Percentiles rank a stretch among this genome's conserved stretches.
phyloP scores from a whole-genome alignment of 2,888 invertebrate genomes.

The Tetranychus piercei region DNA sequence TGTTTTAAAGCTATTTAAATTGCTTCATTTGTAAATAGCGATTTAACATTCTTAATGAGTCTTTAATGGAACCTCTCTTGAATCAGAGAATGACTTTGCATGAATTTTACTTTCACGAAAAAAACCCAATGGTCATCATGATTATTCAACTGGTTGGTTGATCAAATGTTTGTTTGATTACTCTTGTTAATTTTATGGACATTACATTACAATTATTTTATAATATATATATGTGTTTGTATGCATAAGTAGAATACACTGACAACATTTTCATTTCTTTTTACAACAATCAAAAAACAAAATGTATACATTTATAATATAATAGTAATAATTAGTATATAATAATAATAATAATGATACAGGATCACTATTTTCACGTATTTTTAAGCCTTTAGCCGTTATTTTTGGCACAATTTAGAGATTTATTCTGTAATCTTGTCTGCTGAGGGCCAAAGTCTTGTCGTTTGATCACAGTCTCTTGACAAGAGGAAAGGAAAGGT shows the following conservation, averaged over 20 bases:
- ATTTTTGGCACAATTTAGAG: not conserved
- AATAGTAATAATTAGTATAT: not conserved
- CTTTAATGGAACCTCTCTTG: no score
- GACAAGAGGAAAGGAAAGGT: not conserved
- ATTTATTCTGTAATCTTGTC: not conserved
- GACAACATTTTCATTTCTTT: not conserved
- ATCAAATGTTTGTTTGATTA: not conserved
- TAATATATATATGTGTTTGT: not conserved
- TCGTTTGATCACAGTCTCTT: not conserved
- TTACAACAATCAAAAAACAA: slow-evolving; percentile 1
- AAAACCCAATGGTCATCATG: no score
- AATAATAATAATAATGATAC: not conserved
- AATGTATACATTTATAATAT: slow-evolving; percentile 1
- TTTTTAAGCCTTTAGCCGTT: not conserved
- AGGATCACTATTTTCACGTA: not conserved
- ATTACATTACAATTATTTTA: not conserved
- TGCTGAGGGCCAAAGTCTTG: not conserved
- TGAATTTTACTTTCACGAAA: no score
- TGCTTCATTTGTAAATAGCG: no score
- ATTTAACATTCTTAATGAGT: no score
- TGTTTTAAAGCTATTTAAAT: no score
- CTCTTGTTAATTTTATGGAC: not conserved
- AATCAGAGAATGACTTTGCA: no score
- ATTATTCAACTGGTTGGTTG: no score
- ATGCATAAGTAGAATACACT: not conserved